Conservation (phyloP, 2,797 vertebrate genomes). For the Bufotes viridis region DNA sequence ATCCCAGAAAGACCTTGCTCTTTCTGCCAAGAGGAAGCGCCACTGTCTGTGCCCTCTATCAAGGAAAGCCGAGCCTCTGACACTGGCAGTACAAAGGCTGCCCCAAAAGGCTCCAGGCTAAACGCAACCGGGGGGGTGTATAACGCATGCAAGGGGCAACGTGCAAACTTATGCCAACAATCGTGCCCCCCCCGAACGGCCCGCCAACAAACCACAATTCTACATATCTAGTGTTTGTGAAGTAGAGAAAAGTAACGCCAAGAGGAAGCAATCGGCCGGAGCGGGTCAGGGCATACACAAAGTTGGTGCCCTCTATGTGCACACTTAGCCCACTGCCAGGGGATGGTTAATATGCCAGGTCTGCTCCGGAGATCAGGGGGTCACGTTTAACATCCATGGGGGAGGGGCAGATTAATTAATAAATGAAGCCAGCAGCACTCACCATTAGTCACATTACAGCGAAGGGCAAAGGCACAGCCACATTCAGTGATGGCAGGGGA, state of each 20-base stretch:
- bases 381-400: constrained; percentile 82
- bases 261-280: constrained; percentile 79
- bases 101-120: constrained; percentile 72
- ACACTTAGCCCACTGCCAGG: constrained; percentile 63
- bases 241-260: neutral
- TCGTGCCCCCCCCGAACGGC: neutral
- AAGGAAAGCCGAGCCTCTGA: constrained; percentile 67
- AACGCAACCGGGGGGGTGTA: constrained; percentile 67
- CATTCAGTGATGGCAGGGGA: neutral
- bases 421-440: constrained; percentile 79
- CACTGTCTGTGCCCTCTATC: constrained; percentile 71
- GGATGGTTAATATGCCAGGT: constrained; percentile 70
- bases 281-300: constrained; percentile 62
- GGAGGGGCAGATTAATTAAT: constrained; percentile 82
- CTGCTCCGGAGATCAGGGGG: constrained; percentile 90
- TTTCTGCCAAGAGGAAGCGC: constrained; percentile 68
- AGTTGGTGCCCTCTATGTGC: neutral
- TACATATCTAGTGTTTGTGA: neutral
- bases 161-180: constrained; percentile 69
- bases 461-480: constrained; percentile 64
- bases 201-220: neutral
- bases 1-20: constrained; percentile 68
- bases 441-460: constrained; percentile 72
- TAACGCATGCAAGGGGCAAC: constrained; percentile 64
- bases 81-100: constrained; percentile 76